These are phyloP conservation scores for Mohoua ochrocephala DNA, from an alignment of 2,113 vertebrate species.

Conservation along the genomic window DNA sequence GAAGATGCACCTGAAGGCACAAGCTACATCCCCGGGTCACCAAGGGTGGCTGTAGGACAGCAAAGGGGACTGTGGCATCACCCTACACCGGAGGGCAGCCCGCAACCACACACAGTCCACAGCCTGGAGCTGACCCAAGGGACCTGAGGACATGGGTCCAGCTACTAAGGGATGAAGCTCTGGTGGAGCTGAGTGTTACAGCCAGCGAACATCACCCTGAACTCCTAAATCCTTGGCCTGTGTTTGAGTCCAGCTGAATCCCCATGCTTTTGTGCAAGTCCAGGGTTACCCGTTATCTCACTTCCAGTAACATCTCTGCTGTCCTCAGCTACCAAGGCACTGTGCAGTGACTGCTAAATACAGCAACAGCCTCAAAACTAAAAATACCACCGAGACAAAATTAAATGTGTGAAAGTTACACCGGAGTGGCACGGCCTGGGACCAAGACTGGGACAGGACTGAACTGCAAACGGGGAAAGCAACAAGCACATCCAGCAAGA, in stretches of 20 bases:
- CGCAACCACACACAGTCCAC: background rate
- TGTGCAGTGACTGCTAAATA: background rate
- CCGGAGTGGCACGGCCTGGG: background rate
- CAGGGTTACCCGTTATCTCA: background rate
- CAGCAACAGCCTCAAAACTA: conserved; percentile 43
- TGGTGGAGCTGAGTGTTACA: background rate
- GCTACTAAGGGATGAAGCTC: background rate
- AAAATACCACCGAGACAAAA: background rate
- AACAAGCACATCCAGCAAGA: background rate
- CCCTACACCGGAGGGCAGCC: background rate
- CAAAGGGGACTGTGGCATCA: background rate
- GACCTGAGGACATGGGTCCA: background rate
- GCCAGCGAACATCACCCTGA: background rate
- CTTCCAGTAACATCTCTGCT: background rate
- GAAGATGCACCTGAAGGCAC: background rate
- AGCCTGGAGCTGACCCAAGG: background rate
- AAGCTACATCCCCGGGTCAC: background rate
- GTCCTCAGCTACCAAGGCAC: background rate
- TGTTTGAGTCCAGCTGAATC: background rate
- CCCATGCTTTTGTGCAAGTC: background rate
- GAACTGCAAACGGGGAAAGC: background rate
- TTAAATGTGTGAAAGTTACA: background rate
- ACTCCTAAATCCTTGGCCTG: background rate
- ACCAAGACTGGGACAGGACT: background rate
- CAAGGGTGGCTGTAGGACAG: background rate